These are phyloP conservation scores for Anolis sagrei DNA, from an alignment of 2,113 vertebrate genomes.

Conservation along the genomic window DNA sequence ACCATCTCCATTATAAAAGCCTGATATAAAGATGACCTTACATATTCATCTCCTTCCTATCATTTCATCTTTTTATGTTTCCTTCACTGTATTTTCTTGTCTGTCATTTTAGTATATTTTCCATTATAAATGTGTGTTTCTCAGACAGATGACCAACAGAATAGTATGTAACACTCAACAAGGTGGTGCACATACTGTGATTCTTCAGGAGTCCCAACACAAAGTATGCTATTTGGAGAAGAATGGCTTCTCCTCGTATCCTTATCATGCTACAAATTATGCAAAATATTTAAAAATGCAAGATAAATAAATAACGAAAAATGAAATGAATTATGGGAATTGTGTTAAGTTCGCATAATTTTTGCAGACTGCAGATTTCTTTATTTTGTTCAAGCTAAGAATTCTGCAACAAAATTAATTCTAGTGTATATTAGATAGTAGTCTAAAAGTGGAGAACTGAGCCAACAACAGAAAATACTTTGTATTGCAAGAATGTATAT, in stretches of 20 bases:
- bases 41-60: background rate
- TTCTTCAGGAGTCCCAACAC: background rate
- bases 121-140: background rate
- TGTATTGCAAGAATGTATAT: background rate
- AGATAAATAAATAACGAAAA: background rate
- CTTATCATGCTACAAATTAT: background rate
- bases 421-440: background rate
- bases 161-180: background rate
- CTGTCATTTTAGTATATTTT: background rate
- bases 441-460: background rate
- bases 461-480: background rate
- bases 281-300: background rate
- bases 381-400: background rate
- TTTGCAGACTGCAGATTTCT: background rate
- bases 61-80: background rate
- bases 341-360: background rate
- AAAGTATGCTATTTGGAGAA: background rate
- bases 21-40: too few relatives aligned
- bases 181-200: too few relatives aligned
- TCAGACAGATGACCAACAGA: background rate
- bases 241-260: background rate
- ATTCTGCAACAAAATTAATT: background rate
- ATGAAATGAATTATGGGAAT: background rate
- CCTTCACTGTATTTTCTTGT: background rate
- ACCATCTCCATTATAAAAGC: too few relatives aligned